Evolutionary conservation across 2,888 invertebrate species (phyloP), one percentile per base, ranked within the genome.

Genomic region (Ptychoptera contaminata): DNA sequence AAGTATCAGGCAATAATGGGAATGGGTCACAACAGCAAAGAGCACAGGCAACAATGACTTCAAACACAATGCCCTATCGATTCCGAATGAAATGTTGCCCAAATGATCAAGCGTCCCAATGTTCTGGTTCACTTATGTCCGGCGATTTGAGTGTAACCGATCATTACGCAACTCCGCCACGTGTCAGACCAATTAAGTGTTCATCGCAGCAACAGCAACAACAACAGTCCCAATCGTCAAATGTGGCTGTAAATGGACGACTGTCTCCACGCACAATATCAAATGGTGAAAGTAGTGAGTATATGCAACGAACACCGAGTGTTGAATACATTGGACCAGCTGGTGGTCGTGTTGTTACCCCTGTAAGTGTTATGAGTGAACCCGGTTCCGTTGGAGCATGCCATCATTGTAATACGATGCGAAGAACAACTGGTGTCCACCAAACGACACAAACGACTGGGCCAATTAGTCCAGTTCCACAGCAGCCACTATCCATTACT

Each of bases 371-470:
- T 32, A 45, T 54, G 32, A 52, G 54, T n/a, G 52, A 53, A 32
- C 50, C 51, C 3, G 45, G 16, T 11, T 41, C 40, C 8, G 52
- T 54, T 16, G 56, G 57, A 1, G 62, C 66, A 4, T 66, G 66
- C 12, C 47, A 64, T 15, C 66, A 66, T 45, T 66, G 66, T 44
- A 65, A 62, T 44, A 63, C 63, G 4, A 58, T 60, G 9, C 56
- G 62, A 1, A 56, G 66, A 1, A 65, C 66, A 4, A 64, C 66
- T 2, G 66, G 66, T 2, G 66, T 66, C 1, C 66, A 66, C 49
- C 66, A 66, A 46, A 66, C 65, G 3, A 66, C 66, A 1, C 66
- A 66, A 47, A 65, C 65, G 11, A 66, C 66, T n/a, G 66, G 65
- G 0, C 66, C 66, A 0, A 60, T 66, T 4, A 66, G 66, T 32